These are phyloP conservation scores for Salvelinus fontinalis DNA, from an alignment of 2,113 vertebrate genomes.

Conservation along the genomic window DNA sequence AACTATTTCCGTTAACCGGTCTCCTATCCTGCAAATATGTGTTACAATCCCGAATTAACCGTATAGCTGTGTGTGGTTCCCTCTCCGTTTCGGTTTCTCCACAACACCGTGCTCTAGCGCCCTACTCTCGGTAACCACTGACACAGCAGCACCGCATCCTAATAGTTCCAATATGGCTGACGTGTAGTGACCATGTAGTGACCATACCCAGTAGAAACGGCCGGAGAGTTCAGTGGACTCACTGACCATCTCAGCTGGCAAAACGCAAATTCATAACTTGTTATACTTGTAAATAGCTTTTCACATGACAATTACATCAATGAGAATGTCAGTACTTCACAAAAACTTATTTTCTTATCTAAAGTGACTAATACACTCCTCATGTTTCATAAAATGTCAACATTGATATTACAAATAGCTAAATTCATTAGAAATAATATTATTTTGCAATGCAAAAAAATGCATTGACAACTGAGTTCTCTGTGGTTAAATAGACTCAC, in stretches of 20 bases:
- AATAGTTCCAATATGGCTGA: slow-evolving; percentile 55
- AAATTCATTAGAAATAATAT: not conserved
- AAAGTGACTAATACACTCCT: not conserved
- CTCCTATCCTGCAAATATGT: not conserved
- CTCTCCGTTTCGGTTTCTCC: slow-evolving; percentile 10
- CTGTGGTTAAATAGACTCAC: slow-evolving; percentile 5
- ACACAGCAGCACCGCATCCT: slow-evolving; percentile 39
- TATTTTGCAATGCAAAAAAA: not conserved
- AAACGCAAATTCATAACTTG: not conserved
- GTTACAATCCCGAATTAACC: slow-evolving; percentile 8
- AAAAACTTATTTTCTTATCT: not conserved
- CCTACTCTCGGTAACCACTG: slow-evolving; percentile 31
- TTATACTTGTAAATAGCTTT: not conserved
- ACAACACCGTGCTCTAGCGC: slow-evolving; percentile 16
- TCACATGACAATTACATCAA: not conserved
- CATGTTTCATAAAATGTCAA: not conserved
- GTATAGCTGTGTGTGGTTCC: slow-evolving; percentile 26
- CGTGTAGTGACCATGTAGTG: slow-evolving; percentile 16
- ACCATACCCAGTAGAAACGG: slow-evolving; percentile 3
- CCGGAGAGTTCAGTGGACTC: not conserved
- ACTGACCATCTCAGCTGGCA: not conserved
- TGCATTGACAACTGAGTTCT: not conserved
- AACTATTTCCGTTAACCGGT: not conserved
- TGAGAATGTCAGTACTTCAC: not conserved
- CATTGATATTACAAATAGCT: not conserved